Percentiles rank a stretch among this genome's conserved stretches.
Evolutionary conservation across 2,888 invertebrate species (phyloP).

Genomic region (Xanthia togata): DNA sequence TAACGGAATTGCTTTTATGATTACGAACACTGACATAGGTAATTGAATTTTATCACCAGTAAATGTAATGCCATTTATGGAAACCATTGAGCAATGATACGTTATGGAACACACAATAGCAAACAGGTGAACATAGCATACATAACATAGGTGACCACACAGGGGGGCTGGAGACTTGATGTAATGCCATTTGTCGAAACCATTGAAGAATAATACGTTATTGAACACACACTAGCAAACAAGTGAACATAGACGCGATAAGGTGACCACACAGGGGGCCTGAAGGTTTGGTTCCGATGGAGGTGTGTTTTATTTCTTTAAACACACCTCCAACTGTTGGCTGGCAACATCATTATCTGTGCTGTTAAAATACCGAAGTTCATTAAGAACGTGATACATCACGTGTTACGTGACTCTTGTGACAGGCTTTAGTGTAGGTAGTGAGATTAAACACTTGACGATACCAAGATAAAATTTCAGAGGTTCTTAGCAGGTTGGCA

Average conservation of each 20-base stretch:
- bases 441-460: constrained; percentile 56
- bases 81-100: constrained; percentile 14
- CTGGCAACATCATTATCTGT: constrained; percentile 41
- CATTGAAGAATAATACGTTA: constrained; percentile 3
- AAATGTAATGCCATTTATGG: constrained; percentile 6
- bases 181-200: constrained; percentile 12
- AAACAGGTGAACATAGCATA: constrained; percentile 1
- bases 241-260: constrained; percentile 4
- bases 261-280: background rate
- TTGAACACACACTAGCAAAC: constrained; percentile 7
- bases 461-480: constrained; percentile 68
- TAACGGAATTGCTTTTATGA: constrained; percentile 8
- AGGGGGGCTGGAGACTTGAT: background rate
- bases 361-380: constrained; percentile 33
- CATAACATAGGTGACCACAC: constrained; percentile 5
- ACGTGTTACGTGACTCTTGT: constrained; percentile 45
- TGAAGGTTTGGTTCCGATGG: background rate
- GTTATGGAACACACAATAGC: constrained; percentile 5
- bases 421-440: constrained; percentile 35
- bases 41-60: constrained; percentile 27
- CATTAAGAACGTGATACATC: constrained; percentile 45
- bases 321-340: constrained; percentile 39
- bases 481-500: constrained; percentile 71
- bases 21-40: background rate
- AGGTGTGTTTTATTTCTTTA: constrained; percentile 35